A percentile compares a stretch with the other conserved stretches of the same genome.
Evolutionary conservation across 2,888 invertebrate genomes (phyloP).

Genomic region (Brassicogethes aeneus): DNA sequence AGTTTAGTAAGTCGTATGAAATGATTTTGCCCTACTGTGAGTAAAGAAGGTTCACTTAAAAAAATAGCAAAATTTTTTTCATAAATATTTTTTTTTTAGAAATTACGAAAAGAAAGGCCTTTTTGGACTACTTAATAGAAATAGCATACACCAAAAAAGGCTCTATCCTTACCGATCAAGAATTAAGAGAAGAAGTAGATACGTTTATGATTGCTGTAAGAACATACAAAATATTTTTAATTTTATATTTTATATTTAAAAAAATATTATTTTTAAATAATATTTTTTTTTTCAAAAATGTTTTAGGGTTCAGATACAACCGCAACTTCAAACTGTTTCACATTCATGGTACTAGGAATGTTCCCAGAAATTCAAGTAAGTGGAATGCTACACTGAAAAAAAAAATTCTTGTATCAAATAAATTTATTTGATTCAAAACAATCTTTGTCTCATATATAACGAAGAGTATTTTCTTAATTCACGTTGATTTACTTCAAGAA

Average conservation of each 20-base stretch:
- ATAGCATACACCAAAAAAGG: conserved; percentile 34
- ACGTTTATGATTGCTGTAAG: conserved; percentile 50
- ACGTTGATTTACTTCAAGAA: no score
- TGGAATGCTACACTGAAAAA: no score
- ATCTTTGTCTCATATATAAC: no score
- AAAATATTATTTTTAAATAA: not conserved
- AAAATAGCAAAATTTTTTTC: no score
- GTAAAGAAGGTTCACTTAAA: no score
- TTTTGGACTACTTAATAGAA: conserved; percentile 44
- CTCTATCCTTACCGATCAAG: conserved; percentile 44
- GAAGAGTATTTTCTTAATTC: no score
- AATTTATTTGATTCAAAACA: no score
- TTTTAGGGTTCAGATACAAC: conserved; percentile 29
- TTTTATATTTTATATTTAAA: not conserved
- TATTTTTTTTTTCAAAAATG: not conserved
- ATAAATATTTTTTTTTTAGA: conserved; percentile 17
- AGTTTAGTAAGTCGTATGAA: no score
- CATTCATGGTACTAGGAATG: conserved; percentile 26
- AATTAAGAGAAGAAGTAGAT: conserved; percentile 50
- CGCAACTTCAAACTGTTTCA: conserved; percentile 23
- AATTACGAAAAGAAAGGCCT: conserved; percentile 37
- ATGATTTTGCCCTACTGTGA: no score
- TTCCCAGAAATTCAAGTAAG: conserved; percentile 26
- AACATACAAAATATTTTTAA: no score
- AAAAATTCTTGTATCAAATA: no score